Base-by-base conservation (phyloP, 2,888 invertebrate genomes). In the Griposia aprilina region DNA sequence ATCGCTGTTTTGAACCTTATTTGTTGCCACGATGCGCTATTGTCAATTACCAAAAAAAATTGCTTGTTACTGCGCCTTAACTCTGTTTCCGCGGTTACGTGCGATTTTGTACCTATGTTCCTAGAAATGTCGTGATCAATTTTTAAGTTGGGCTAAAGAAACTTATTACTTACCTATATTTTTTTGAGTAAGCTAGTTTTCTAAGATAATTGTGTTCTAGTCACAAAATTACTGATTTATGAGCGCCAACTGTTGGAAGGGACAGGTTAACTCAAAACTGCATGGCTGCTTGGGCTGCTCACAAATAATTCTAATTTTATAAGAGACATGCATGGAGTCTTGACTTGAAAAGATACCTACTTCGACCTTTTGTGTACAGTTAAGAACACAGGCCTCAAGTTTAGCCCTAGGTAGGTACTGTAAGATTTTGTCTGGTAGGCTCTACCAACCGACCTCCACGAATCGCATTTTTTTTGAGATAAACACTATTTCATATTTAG, bases 1-100 rank as follows among this genome's bases (percentile, higher is more conserved):
- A 36, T 36, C 30, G 3, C 30, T 36, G 30, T 36, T 36, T 36
- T 36, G 30, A 36, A 1, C 30, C 30, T 36, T 36, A n/a, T n/a
- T 36, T 36, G 30, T 36, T 36, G 30, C 30, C 30, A 36, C 30
- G 30, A 36, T 36, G 30, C 30, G 30, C 30, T 36, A 36, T 36
- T 36, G 30, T 36, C 30, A 36, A 36, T 36, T 36, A 36, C 30
- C 30, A 36, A 36, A 36, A 36, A 36, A 36, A 36, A 2, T 36
- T 36, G 30, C 30, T 36, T 36, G 30, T 36, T 36, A 36, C 30
- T 3, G 30, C 30, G 30, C 3, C 30, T 41, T 41, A 41, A 6
- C 41, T 80, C 17, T 48, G n/a, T 66, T 79, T 66, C 65, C 65
- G 81, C n/a, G 8, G 65, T 8, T 45, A 26, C 26, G 11, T 20